phyloP scores from a whole-genome alignment of 1,140 invertebrate species.

The Heliconius himera region DNA sequence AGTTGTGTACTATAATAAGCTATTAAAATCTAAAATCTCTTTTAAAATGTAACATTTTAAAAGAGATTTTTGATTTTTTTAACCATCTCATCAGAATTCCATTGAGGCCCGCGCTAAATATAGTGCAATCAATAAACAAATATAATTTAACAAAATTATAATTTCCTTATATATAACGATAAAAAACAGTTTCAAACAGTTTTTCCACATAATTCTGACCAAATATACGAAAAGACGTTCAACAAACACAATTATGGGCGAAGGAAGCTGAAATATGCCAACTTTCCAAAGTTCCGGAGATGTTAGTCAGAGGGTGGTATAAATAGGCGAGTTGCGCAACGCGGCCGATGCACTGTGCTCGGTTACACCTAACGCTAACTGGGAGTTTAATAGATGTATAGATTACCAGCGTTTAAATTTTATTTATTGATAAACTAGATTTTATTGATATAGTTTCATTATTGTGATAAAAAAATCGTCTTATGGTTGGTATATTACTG shows the following conservation, averaged over 20 bases:
- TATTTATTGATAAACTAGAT: background rate
- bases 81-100: no score
- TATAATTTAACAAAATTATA: no score
- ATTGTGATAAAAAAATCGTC: no score
- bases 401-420: background rate
- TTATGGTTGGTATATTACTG: no score
- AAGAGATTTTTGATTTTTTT: no score
- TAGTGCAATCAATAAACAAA: no score
- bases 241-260: slow-evolving; percentile 12
- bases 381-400: background rate
- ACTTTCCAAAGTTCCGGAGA: slow-evolving; percentile 37
- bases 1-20: no score
- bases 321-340: slow-evolving; percentile 68
- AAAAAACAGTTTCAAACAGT: no score
- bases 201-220: background rate
- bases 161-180: no score
- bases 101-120: no score
- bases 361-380: slow-evolving; percentile 31
- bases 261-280: slow-evolving; percentile 34
- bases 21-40: no score
- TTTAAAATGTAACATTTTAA: no score
- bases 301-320: slow-evolving; percentile 54
- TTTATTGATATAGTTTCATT: background rate
- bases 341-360: slow-evolving; percentile 57
- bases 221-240: background rate